Base-by-base conservation (phyloP, 2,113 vertebrate genomes). In the Nannospalax galili region DNA sequence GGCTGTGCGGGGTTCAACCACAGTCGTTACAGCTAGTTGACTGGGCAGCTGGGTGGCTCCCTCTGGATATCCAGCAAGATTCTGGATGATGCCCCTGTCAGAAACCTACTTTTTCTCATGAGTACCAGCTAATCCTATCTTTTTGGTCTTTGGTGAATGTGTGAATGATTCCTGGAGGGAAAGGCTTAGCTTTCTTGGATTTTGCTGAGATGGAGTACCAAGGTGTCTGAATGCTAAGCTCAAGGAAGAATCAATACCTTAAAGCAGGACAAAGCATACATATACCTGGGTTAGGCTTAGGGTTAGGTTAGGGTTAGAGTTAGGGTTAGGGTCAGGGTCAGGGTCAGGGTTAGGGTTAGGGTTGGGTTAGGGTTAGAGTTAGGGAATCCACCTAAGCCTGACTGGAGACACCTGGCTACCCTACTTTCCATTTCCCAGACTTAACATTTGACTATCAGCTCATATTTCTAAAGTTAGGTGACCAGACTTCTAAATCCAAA, bases 401-500 rank as follows among this genome's bases (percentile, higher is more conserved):
- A 37, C 37, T 37, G 7, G 35, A 69, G 24, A 87, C 0, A 65
- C 32, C 8, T 6, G 26, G 35, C n/a, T 10, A 73, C 77, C 7
- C 40, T 30, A 42, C 35, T 84, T 84, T 3, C 40, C 10, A 82
- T n/a, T 92, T 92, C 48, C 48, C 28, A 84, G 28, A 60, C 22
- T 88, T 88, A 10, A 88, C 65, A 5, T 81, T 56, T 88, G 88
- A 77, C 8, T 42, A n/a, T 88, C 22, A 87, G 15, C 6, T n/a
- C 35, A 24, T 11, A 35, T 88, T 37, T 16, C 19, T n/a, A 5
- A 11, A 67, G 37, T 70, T 35, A 10, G 15, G 14, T 73, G 24
- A 45, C 69, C 37, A 70, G 17, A 74, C n/a, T 92, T 95, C 30
- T 80, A 84, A 96, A 62, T 11, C 67, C 37, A 86, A 82, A 69